Conservation (phyloP, 2,888 invertebrate species). For the Nomada fabriciana region DNA sequence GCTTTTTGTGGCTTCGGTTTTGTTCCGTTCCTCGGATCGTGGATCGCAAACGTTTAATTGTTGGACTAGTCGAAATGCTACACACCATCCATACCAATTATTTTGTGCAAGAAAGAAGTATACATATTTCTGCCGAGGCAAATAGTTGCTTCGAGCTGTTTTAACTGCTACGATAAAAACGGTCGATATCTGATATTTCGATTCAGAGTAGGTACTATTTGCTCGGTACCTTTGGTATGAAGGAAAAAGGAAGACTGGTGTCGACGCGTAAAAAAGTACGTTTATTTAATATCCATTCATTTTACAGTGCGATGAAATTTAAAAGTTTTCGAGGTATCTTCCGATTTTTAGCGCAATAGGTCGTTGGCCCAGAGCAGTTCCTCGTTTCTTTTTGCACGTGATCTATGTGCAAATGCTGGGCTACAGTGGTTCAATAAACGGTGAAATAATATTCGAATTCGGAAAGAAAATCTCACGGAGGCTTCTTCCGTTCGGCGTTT, state of each 20-base stretch:
- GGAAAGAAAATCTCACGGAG: slow-evolving; percentile 14
- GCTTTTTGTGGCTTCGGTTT: slow-evolving; percentile 27
- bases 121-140: not conserved
- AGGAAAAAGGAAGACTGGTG: not conserved
- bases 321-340: not conserved
- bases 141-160: not conserved
- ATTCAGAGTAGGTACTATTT: not conserved
- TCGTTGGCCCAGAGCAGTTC: slow-evolving; percentile 32
- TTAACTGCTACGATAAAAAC: not conserved
- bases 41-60: slow-evolving; percentile 39
- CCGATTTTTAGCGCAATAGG: slow-evolving; percentile 11
- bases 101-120: slow-evolving; percentile 1
- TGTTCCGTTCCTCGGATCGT: slow-evolving; percentile 22
- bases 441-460: slow-evolving; percentile 52
- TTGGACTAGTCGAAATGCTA: slow-evolving; percentile 22
- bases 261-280: not conserved
- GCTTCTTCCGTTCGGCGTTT: slow-evolving; percentile 31
- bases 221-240: too few species aligned
- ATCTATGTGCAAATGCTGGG: slow-evolving; percentile 47
- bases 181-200: not conserved
- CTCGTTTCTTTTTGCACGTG: slow-evolving; percentile 49
- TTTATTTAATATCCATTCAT: slow-evolving; percentile 18
- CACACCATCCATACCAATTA: slow-evolving; percentile 15
- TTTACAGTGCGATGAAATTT: slow-evolving; percentile 34
- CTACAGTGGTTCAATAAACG: slow-evolving; percentile 17